A percentile compares a stretch with the other conserved stretches of the same genome.
phyloP scores from a whole-genome alignment of 2,888 invertebrate genomes.

The Pseudeuparius sepicola region DNA sequence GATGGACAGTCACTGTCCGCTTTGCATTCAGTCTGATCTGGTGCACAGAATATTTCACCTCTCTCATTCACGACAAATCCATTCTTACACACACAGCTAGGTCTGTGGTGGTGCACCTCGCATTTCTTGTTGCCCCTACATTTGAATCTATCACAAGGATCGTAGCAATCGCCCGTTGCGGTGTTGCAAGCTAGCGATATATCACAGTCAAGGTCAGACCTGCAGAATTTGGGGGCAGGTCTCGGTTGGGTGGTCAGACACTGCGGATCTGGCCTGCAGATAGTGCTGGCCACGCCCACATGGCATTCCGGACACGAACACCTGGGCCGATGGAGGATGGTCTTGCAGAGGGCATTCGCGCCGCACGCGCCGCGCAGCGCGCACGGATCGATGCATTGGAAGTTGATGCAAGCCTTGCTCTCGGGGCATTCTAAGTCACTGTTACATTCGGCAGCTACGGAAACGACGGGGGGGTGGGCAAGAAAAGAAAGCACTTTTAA shows the following conservation, averaged over 20 bases:
- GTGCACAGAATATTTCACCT: slow-evolving; percentile 80
- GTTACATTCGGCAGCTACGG: slow-evolving; percentile 61
- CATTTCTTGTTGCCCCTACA: slow-evolving; percentile 80
- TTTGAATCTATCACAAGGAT: slow-evolving; percentile 64
- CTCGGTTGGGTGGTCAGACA: slow-evolving; percentile 57
- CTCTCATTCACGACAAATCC: slow-evolving; percentile 81
- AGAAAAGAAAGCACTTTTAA: slow-evolving; percentile 60
- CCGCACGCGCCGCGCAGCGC: slow-evolving; percentile 81
- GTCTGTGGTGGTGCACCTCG: slow-evolving; percentile 74
- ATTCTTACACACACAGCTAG: slow-evolving; percentile 80
- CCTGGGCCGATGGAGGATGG: slow-evolving; percentile 73
- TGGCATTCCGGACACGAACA: slow-evolving; percentile 85
- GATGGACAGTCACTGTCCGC: slow-evolving; percentile 76
- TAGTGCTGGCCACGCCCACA: slow-evolving; percentile 69
- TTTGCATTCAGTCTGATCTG: slow-evolving; percentile 66
- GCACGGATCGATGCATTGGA: slow-evolving; percentile 87
- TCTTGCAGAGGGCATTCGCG: slow-evolving; percentile 78
- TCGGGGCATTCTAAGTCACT: slow-evolving; percentile 84
- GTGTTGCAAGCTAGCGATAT: slow-evolving; percentile 63
- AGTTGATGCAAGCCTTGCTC: slow-evolving; percentile 85
- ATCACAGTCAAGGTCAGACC: slow-evolving; percentile 60
- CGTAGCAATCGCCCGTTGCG: slow-evolving; percentile 61
- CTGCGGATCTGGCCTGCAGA: slow-evolving; percentile 69
- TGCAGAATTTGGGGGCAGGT: slow-evolving; percentile 51
- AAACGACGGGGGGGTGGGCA: slow-evolving; percentile 36